Base-by-base conservation (phyloP, 2,113 vertebrate genomes). In the Henicopernis longicauda region DNA sequence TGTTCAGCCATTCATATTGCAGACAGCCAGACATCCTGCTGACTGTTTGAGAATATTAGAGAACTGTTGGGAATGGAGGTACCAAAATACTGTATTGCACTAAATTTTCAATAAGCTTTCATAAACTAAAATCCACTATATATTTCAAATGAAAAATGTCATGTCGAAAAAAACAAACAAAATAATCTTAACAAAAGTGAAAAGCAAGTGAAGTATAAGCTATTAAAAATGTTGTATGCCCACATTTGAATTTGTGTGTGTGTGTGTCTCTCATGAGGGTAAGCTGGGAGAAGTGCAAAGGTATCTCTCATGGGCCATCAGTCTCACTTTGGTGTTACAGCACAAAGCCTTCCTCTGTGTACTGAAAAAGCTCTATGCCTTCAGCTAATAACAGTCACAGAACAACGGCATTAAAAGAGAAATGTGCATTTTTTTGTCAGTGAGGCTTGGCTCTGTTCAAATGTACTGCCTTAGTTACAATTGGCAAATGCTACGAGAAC, bases 1-100 rank as follows among this genome's bases (percentile, higher is more conserved):
- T 76, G 38, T 92, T 95, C 89, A 96, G n/a, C 57, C 65, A 96
- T 97, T 98, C 72, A 72, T 96, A 83, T 83, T 96, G n/a, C 23
- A 96, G 96, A 91, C 87, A 98, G 94, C 23, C 59, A 97, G 81
- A 74, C 73, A 87, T 69, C 65, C 95, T 95, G 34, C 55, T 86
- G 92, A 86, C 45, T 92, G 58, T 59, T 47, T 90, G 79, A 93
- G 62, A 96, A 90, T 85, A 54, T 73, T 77, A 86, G 26, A 45
- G 18, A 89, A 32, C 40, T 84, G 14, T 71, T 91, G 59, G 7
- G 58, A 93, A 62, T 27, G 27, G 21, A 81, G 8, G 11, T 81
- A 72, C 26, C 7, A 79, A 83, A 93, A 72, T 44, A 81, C 4
- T 0, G 0, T 52, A 21, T 20, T 59, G 17, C 23, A 61, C 19